phyloP scores from a whole-genome alignment of 1,140 invertebrate species.

The Caenorhabditis briggsae region DNA sequence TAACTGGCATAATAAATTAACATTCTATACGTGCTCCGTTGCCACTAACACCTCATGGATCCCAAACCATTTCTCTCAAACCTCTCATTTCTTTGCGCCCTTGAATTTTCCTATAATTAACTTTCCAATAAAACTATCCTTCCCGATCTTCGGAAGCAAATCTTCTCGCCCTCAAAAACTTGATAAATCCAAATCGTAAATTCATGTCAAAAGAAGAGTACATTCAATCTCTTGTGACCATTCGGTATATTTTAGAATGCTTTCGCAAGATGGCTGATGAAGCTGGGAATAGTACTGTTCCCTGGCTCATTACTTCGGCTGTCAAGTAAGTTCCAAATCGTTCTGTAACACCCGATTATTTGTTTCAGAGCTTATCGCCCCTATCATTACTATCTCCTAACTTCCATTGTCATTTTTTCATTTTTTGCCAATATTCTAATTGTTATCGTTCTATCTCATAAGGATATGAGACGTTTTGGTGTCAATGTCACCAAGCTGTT shows the following conservation, averaged over 20 bases:
- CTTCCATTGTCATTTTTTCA: not conserved
- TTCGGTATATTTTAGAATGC: too few relatives aligned
- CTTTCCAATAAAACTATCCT: too few relatives aligned
- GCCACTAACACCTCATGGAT: too few relatives aligned
- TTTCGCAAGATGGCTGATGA: too few relatives aligned
- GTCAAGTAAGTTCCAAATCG: not conserved
- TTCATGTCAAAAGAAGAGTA: not conserved
- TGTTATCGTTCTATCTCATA: constrained; percentile 19
- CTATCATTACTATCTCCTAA: constrained; percentile 10
- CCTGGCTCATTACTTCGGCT: not conserved
- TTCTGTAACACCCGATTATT: not conserved
- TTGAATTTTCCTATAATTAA: too few relatives aligned
- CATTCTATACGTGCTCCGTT: too few relatives aligned
- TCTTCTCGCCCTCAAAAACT: not conserved
- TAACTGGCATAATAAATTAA: too few relatives aligned
- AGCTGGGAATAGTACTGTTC: constrained; percentile 5
- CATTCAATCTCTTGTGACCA: constrained; percentile 9
- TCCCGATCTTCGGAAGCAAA: too few relatives aligned
- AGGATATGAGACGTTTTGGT: constrained; percentile 17
- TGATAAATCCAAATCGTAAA: not conserved
- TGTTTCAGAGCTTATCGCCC: constrained; percentile 5
- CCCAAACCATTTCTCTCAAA: too few relatives aligned
- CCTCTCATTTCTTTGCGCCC: too few relatives aligned
- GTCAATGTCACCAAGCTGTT: constrained; percentile 25
- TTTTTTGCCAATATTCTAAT: constrained; percentile 24